Evolutionary conservation across 1,140 invertebrate genomes (phyloP), one percentile per base, ranked within the genome.

Genomic region (Bicyclus anynana): DNA sequence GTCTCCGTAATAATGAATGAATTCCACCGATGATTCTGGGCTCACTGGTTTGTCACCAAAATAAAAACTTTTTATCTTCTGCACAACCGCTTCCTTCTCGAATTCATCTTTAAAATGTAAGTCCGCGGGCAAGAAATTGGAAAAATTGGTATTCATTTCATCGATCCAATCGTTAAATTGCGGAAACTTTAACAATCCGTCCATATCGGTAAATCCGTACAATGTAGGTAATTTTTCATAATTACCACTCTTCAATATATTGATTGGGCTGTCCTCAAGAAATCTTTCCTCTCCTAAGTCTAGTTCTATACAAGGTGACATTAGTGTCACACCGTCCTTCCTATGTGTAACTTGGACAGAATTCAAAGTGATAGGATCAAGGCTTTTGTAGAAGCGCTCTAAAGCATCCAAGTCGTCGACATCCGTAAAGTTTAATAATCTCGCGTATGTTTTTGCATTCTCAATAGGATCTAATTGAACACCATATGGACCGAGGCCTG

Each of bases 1-100:
- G 50, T 80, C 77, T 12, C 67, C 52, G 27, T 72, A 74, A 51
- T 63, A 80, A 27, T 77, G 47, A n/a, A 74, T 48, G 13, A 59
- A 74, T 14, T 33, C 29, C 6, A 37, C 33, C 21, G 65, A 26
- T 48, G 58, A 65, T 5, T 64, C 35, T 37, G 49, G 42, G 7
- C 21, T 38, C 5, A 73, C 44, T 33, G 27, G 5, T 27, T 64
- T 40, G 9, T 56, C 14, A 9, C 58, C 60, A 48, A 73, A 74
- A 48, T 68, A 74, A 52, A 66, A 70, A 35, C 59, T 17, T 48
- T 66, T 74, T 1, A 74, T 23, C 17, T 49, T 35, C 27, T 59
- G 10, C 1, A 65, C 62, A 0, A 68, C 51, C 7, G 49, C 13
- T 44, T 63, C 33, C 26, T 38, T 63, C 50, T 67, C 60, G 48